Conservation (phyloP, 2,113 vertebrate genomes). For the Tautogolabrus adspersus region DNA sequence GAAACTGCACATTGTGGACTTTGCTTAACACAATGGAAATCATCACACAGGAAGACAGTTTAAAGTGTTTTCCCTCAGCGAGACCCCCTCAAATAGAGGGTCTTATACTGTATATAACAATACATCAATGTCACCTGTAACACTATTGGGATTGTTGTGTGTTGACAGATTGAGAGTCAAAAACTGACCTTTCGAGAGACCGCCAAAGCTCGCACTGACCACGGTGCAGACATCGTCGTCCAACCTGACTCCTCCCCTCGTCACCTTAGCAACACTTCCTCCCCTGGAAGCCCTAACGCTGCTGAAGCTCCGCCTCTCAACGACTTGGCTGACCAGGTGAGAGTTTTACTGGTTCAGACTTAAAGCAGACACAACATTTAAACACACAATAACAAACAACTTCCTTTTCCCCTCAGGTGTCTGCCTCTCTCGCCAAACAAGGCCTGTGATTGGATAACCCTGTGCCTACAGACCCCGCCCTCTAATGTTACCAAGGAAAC, state of each 20-base stretch:
- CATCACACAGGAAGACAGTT: no score
- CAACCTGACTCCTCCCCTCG: slow-evolving; percentile 83
- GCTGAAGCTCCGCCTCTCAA: slow-evolving; percentile 91
- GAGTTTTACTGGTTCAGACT: not conserved
- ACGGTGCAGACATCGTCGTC: slow-evolving; percentile 91
- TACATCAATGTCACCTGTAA: no score
- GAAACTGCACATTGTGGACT: no score
- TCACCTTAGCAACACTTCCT: slow-evolving; percentile 94
- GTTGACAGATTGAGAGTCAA: slow-evolving; percentile 89
- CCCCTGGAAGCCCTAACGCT: slow-evolving; percentile 92
- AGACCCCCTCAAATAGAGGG: no score
- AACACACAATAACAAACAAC: not conserved
- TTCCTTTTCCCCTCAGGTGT: slow-evolving; percentile 75
- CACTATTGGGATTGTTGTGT: no score
- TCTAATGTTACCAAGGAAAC: slow-evolving; percentile 40
- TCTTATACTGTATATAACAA: no score
- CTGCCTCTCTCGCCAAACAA: slow-evolving; percentile 93
- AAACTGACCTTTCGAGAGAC: slow-evolving; percentile 92
- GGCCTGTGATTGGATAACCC: slow-evolving; percentile 88
- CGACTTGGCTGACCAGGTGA: slow-evolving; percentile 88
- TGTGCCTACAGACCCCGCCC: slow-evolving; percentile 28
- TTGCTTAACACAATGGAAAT: no score
- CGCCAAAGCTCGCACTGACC: slow-evolving; percentile 94
- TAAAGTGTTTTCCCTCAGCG: no score
- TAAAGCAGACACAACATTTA: no score